Base-by-base conservation (phyloP, 1,140 invertebrate species). In the Hypsibius dujardini region DNA sequence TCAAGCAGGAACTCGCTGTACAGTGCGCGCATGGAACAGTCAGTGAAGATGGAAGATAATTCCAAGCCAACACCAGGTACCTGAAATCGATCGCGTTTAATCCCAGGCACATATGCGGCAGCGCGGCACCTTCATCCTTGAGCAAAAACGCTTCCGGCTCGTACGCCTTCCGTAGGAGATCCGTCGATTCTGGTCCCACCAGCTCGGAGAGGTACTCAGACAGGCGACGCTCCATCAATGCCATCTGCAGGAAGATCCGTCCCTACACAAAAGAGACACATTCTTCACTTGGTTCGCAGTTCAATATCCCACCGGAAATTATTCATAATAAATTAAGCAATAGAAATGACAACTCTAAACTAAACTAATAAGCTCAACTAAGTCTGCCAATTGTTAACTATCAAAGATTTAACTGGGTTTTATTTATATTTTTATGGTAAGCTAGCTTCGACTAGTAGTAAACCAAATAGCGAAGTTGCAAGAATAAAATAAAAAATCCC, bases 71-170 rank as follows among this genome's bases (percentile, higher is more conserved):
- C 7, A 7, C 7, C 12, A 42, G 3, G 45, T 67, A 67, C 62
- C 62, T 67, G 62, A 67, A 67, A 42, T 67, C 62, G 62, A 67
- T 67, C 3, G 7, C 42, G 42, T 67, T 67, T 42, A 67, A 42
- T 67, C 62, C 62, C 62, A 67, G 45, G 42, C 62, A 67, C 62
- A 67, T 67, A 42, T 67, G 62, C 7, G 62, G 7, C 42, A 67
- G 42, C 45, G 62, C 7, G 45, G 42, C 62, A 42, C 62, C 62
- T 42, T 67, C 62, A 42, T 67, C 62, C 42, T 42, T 7, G 3
- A 67, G 62, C 62, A 67, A 14, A 42, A 67, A 67, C 7, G 62
- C 62, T 14, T 67, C 62, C 12, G 7, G 7, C 3, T 67, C 7
- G 62, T 67, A 67, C 45, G 62, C 42, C 62, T 42, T 7, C 12